These are phyloP conservation scores for Ibidorhyncha struthersii DNA, from an alignment of 2,113 vertebrate genomes.

Conservation along the genomic window DNA sequence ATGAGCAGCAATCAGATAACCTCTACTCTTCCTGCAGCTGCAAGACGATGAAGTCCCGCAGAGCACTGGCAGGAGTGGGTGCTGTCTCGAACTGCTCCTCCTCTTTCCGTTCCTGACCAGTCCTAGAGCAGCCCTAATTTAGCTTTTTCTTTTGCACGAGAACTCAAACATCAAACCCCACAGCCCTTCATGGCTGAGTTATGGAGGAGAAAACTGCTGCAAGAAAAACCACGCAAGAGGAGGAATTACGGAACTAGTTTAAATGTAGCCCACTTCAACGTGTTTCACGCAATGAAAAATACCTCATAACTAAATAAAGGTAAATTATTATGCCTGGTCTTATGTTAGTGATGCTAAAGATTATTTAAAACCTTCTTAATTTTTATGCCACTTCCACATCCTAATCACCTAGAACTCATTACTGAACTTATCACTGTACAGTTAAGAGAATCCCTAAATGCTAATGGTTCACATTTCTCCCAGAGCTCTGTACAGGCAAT, in stretches of 20 bases:
- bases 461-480: not conserved
- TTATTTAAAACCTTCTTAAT: not conserved
- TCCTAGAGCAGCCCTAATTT: not conserved
- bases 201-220: not conserved
- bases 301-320: not conserved
- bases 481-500: not conserved
- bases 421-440: not conserved
- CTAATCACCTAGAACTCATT: not conserved
- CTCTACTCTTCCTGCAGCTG: not conserved
- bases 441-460: not conserved
- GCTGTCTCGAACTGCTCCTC: not conserved
- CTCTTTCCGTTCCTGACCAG: not conserved
- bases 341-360: not conserved
- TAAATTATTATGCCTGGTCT: not conserved
- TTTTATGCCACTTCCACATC: not conserved
- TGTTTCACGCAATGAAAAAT: not conserved
- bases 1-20: not conserved
- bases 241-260: not conserved
- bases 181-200: not conserved
- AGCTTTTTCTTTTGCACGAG: not conserved
- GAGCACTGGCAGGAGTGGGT: not conserved
- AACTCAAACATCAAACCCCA: not conserved
- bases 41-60: rapidly evolving
- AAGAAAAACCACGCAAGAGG: not conserved
- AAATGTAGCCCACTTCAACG: not conserved